Evolutionary conservation across 2,113 vertebrate species (phyloP), one percentile per base, ranked within the genome.

Genomic region (Erpornis zantholeuca): DNA sequence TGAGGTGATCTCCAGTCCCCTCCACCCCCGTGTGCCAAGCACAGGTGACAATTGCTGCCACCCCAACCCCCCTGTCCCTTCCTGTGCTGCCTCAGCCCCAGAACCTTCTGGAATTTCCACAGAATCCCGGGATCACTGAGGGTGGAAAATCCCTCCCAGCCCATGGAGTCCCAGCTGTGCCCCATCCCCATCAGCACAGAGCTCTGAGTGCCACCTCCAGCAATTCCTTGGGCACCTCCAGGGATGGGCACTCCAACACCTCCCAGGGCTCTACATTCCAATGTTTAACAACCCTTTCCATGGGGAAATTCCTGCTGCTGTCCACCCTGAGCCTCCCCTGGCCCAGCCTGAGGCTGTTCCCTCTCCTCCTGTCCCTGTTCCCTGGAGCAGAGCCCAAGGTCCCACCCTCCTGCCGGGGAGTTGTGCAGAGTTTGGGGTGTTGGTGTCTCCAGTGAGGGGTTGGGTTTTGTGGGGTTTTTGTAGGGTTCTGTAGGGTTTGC

Each of bases 401-500:
- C 49, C 24, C 59, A 1, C 9, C 29, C 45, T 53, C 47, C 57
- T 36, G 27, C 1, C 56, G 21, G 33, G 45, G 31, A 10, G 1
- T 3, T 45, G 22, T 5, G 11, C 7, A 18, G 28, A 14, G 7
- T 28, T 47, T 49, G 35, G 16, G 35, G 9, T 38, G 28, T 8
- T 5, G 33, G 4, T 15, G 4, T 9, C 45, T 44, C 4, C 3
- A 7, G 35, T 1, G 35, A n/a, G 20, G 10, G 16, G 33, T 7
- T 52, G 50, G 7, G 0, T 31, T 68, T 18, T 13, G 4, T 6
- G 6, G 1, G 8, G 14, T 22, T 72, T 69, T 25, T 45, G 20
- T 22, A 3, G 45, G 3, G 1, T 49, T 68, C 24, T 28, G 7
- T 6, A 4, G 1, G 5, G 20, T 36, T 71, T 6, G 1, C 27